phyloP scores from a whole-genome alignment of 2,113 vertebrate genomes.

The Hippocampus guttulatus region DNA sequence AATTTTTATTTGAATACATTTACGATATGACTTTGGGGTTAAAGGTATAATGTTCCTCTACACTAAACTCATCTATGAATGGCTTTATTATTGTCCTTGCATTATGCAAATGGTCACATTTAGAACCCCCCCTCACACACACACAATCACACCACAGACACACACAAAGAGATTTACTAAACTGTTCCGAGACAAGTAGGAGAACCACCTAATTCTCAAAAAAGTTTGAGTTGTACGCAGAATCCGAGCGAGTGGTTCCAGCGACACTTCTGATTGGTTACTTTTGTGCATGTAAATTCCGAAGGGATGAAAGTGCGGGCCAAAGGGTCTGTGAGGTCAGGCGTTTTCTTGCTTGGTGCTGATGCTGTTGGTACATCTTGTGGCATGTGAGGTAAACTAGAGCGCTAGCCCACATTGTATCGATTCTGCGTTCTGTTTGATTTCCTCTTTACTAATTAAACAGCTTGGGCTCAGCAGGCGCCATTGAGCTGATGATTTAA shows the following conservation, averaged over 20 bases:
- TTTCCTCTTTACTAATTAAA: constrained; percentile 65
- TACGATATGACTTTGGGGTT: no score
- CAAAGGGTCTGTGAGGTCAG: background rate
- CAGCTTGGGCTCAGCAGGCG: constrained; percentile 36
- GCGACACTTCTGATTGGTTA: background rate
- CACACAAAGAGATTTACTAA: background rate
- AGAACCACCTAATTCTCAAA: no score
- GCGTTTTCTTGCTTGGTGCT: background rate
- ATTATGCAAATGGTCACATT: no score
- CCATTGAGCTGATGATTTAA: constrained; percentile 38
- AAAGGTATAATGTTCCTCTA: no score
- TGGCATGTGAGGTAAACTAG: constrained; percentile 19
- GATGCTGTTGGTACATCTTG: constrained; percentile 14
- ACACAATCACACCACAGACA: no score
- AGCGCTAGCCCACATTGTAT: constrained; percentile 40
- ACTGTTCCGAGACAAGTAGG: background rate
- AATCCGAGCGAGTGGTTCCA: background rate
- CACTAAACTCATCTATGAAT: no score
- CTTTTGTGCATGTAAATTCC: background rate
- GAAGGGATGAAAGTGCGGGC: background rate
- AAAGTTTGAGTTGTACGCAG: no score
- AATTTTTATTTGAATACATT: no score
- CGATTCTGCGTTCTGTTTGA: constrained; percentile 57
- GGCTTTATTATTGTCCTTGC: no score
- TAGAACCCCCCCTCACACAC: no score